Percentiles rank a stretch among this genome's conserved stretches.
Evolutionary conservation across 1,140 invertebrate genomes (phyloP).

Genomic region (Drosophila micromelanica): DNA sequence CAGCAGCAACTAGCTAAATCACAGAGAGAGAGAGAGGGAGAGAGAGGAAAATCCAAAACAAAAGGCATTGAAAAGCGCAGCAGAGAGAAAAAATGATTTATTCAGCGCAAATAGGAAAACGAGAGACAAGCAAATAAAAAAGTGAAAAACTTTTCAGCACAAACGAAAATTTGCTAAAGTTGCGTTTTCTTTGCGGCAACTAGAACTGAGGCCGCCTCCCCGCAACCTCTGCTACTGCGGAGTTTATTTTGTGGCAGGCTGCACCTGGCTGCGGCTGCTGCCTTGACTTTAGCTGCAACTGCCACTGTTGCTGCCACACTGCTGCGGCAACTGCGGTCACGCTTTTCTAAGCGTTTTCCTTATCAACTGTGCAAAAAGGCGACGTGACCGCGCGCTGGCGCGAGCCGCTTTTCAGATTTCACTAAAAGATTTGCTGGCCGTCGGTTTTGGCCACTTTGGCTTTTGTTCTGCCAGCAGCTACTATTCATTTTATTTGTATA

Average conservation of each 20-base stretch:
- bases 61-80: constrained; percentile 27
- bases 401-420: constrained; percentile 67
- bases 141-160: constrained; percentile 48
- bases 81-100: constrained; percentile 55
- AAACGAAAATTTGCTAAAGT: constrained; percentile 72
- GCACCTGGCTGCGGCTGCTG: constrained; percentile 50
- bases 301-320: constrained; percentile 2
- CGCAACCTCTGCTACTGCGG: constrained; percentile 16
- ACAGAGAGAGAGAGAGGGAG: constrained; percentile 22
- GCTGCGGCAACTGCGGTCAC: constrained; percentile 58
- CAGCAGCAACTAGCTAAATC: constrained; percentile 48
- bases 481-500: background rate
- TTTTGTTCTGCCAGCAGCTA: constrained; percentile 31
- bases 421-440: constrained; percentile 70
- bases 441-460: constrained; percentile 47
- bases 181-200: constrained; percentile 63
- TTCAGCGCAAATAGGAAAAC: constrained; percentile 52
- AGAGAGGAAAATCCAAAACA: constrained; percentile 34
- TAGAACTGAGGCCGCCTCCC: background rate
- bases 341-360: constrained; percentile 81
- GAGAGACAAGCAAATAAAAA: constrained; percentile 11
- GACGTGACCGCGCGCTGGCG: constrained; percentile 65
- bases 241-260: constrained; percentile 74
- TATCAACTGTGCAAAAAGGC: constrained; percentile 53
- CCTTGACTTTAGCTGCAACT: constrained; percentile 24